A percentile compares a stretch with the other conserved stretches of the same genome.
phyloP scores from a whole-genome alignment of 2,113 vertebrate species.

The Limanda limanda region DNA sequence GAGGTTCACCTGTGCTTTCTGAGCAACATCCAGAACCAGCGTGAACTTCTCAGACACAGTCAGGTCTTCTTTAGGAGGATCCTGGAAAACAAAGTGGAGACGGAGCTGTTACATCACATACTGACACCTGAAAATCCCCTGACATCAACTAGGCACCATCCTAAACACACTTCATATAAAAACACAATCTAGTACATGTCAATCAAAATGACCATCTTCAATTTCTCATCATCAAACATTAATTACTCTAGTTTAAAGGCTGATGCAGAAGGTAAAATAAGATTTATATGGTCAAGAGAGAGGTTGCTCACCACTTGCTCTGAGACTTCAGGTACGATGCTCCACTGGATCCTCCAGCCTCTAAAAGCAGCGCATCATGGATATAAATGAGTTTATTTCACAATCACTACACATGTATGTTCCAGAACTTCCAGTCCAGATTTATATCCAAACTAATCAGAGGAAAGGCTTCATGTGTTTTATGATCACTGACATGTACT shows the following conservation, averaged over 20 bases:
- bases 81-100: slow-evolving; percentile 76
- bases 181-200: not conserved
- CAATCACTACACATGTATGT: not conserved
- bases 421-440: not conserved
- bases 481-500: not conserved
- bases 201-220: not conserved
- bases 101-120: not conserved
- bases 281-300: not conserved
- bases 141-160: too few relatives aligned
- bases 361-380: slow-evolving; percentile 75
- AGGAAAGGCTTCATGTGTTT: not conserved
- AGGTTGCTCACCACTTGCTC: slow-evolving; percentile 87
- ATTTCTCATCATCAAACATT: too few relatives aligned
- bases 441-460: not conserved
- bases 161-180: not conserved
- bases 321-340: slow-evolving; percentile 96
- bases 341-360: slow-evolving; percentile 99
- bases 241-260: too few relatives aligned
- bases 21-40: slow-evolving; percentile 96
- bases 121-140: not conserved
- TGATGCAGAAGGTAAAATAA: too few relatives aligned
- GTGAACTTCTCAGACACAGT: slow-evolving; percentile 98
- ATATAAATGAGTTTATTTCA: slow-evolving; percentile 20
- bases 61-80: slow-evolving; percentile 94
- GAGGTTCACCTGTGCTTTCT: slow-evolving; percentile 92